These are phyloP conservation scores for Jordanella pulchra DNA, from an alignment of 2,797 vertebrate genomes.

Conservation along the genomic window DNA sequence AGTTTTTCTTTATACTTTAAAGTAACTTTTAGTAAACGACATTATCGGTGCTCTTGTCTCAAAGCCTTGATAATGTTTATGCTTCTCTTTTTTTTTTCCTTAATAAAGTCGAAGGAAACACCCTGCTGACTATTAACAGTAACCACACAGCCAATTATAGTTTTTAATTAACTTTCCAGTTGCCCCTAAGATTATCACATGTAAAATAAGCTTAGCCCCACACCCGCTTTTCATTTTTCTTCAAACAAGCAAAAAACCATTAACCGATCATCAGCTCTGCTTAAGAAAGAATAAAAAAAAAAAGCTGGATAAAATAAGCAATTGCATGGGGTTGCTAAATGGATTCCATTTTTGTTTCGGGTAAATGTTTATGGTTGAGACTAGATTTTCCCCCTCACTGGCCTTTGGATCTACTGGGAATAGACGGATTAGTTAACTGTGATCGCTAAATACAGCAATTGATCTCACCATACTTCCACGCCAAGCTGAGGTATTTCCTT, in stretches of 20 bases:
- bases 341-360: constrained; percentile 67
- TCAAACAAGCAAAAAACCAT: constrained; percentile 81
- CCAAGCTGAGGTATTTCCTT: constrained; percentile 56
- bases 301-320: constrained; percentile 88
- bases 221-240: constrained; percentile 72
- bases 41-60: constrained; percentile 52
- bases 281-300: constrained; percentile 66
- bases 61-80: constrained; percentile 77
- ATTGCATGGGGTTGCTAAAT: constrained; percentile 78
- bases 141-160: constrained; percentile 85
- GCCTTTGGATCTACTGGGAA: constrained; percentile 78
- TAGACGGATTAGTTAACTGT: constrained; percentile 80
- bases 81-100: constrained; percentile 63
- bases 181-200: constrained; percentile 84
- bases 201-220: constrained; percentile 81
- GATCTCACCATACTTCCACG: constrained; percentile 70
- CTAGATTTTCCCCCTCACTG: constrained; percentile 73
- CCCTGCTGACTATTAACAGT: constrained; percentile 80
- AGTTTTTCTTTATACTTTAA: background rate
- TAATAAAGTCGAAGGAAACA: constrained; percentile 76
- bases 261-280: constrained; percentile 83
- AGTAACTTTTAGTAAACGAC: constrained; percentile 36
- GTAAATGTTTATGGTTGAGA: constrained; percentile 78
- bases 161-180: constrained; percentile 88
- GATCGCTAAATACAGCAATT: constrained; percentile 83